Percentiles rank a stretch among this genome's conserved stretches.
Conservation (phyloP, 1,140 invertebrate species). For the Pseudomyrmex flavicornis region DNA sequence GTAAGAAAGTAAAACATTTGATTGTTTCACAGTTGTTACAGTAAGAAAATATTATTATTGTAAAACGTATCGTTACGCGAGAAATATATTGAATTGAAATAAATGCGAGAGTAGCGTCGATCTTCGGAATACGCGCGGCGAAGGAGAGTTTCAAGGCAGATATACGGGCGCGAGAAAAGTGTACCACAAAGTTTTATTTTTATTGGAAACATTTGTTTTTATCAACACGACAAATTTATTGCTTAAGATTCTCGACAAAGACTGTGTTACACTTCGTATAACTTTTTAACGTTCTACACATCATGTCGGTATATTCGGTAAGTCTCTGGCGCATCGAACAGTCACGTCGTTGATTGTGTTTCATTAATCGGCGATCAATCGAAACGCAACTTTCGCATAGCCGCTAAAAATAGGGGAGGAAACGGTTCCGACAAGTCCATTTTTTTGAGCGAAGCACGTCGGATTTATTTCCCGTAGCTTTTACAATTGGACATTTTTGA, state of each 20-base stretch:
- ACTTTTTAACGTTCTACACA: not conserved
- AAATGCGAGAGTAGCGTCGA: not conserved
- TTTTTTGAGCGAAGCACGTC: constrained; percentile 18
- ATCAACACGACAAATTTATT: not conserved
- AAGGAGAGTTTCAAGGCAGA: not conserved
- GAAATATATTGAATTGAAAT: too few species aligned
- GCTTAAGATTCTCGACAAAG: too few species aligned
- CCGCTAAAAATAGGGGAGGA: constrained; percentile 21
- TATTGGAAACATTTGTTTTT: not conserved
- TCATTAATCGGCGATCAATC: constrained; percentile 25
- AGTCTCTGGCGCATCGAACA: not conserved
- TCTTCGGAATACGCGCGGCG: not conserved
- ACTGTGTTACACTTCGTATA: not conserved
- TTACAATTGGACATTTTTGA: constrained; percentile 49
- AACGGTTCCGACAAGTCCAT: constrained; percentile 27
- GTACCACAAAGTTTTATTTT: not conserved
- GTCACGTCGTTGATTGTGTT: not conserved
- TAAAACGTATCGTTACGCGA: constrained; percentile 8
- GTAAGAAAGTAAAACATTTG: constrained; percentile 6
- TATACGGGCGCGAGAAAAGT: not conserved
- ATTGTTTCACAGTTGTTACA: not conserved
- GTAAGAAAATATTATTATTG: constrained; percentile 8
- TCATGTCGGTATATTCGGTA: not conserved
- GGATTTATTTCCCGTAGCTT: constrained; percentile 31
- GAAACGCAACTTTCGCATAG: not conserved